Evolutionary conservation across 2,888 invertebrate species (phyloP), one percentile per base, ranked within the genome.

Genomic region (Eulithis prunata): DNA sequence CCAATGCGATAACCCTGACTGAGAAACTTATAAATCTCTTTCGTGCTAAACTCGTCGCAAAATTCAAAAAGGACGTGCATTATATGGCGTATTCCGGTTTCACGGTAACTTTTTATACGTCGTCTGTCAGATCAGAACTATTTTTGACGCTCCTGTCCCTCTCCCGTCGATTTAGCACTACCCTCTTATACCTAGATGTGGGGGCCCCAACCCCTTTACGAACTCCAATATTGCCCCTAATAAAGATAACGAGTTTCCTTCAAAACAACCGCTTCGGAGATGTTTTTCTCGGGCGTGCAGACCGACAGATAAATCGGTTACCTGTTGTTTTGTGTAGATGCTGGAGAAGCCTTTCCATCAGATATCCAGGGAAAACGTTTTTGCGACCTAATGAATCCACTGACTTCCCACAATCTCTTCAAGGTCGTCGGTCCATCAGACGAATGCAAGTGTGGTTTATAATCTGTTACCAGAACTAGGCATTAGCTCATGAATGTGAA

Each of bases 171-270:
- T 59, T 59, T 63, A 59, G 59, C 59, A 54, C 43, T 49, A 53
- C 58, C 62, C 13, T 28, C 57, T 54, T 45, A 49, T 57, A 54
- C 49, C 54, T 57, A 36, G 57, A 54, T 13, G 54, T 55, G 55
- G 43, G 52, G 55, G 38, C 67, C 66, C 49, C 62, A 75, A 72
- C 76, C 77, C 76, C 70, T 77, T 76, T 72, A 74, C 69, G 70
- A 68, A 66, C 69, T 70, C 57, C 74, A 71, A 78, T 81, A 81
- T 74, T 75, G 68, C 74, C 76, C 75, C 72, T 75, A 79, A 80
- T 82, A 81, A 82, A 79, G 76, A 78, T 82, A 80, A 82, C 78
- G 78, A 81, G 79, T 74, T 81, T 80, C 77, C 79, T 77, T 73
- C 78, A 75, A 80, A 82, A 81, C 78, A 79, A 77, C 70, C 66